Percentiles rank a stretch among this genome's conserved stretches.
Evolutionary conservation across 2,113 vertebrate species (phyloP).

Genomic region (Gnathonemus echidnorhynchus): DNA sequence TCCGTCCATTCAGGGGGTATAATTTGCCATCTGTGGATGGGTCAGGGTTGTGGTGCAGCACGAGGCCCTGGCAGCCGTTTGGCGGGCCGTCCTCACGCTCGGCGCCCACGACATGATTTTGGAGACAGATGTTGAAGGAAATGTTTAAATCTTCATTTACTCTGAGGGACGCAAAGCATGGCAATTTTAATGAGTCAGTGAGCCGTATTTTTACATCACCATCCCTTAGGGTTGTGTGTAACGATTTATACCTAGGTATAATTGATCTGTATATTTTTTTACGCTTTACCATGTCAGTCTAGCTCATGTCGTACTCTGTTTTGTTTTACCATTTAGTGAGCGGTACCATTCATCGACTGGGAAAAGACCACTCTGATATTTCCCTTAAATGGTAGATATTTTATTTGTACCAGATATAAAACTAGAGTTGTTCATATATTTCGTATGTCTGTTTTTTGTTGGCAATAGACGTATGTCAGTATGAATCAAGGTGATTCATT

Average conservation of each 20-base stretch:
- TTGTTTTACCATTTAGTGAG: neutral
- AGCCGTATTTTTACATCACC: neutral
- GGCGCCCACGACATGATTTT: neutral
- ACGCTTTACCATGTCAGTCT: neutral
- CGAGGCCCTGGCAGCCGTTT: neutral
- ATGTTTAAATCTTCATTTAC: neutral
- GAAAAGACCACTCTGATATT: neutral
- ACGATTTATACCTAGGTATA: neutral
- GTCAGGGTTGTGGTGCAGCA: neutral
- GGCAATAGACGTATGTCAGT: neutral
- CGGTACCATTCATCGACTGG: neutral
- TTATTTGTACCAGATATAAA: neutral
- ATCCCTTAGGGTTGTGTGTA: neutral
- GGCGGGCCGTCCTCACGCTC: neutral
- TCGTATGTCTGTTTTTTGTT: neutral
- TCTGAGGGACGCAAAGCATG: neutral
- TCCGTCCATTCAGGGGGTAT: slow-evolving; percentile 11
- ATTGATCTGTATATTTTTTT: neutral
- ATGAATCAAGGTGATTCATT: neutral
- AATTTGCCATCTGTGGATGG: slow-evolving; percentile 13
- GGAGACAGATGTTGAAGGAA: neutral
- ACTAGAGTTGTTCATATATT: neutral
- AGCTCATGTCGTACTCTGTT: neutral
- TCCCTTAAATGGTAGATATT: neutral
- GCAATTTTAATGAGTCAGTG: neutral